Conservation (phyloP, 2,113 vertebrate genomes). For the Abramis brama region DNA sequence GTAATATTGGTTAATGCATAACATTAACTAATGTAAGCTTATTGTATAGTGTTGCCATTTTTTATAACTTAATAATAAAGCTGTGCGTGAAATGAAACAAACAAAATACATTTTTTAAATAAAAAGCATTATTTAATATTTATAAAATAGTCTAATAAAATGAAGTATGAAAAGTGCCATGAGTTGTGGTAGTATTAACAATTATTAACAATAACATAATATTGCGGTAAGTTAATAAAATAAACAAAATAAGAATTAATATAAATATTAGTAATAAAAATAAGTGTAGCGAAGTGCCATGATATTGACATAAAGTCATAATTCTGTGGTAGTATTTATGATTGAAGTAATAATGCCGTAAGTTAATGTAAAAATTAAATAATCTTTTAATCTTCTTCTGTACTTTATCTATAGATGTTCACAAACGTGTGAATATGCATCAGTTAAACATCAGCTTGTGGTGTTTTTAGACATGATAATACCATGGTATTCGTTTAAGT, state of each 20-base stretch:
- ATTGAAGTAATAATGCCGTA: no score
- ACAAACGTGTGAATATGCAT: not conserved
- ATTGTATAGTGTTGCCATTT: no score
- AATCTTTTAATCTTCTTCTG: not conserved
- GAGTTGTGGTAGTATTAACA: no score
- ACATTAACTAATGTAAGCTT: no score
- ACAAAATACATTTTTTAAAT: not conserved
- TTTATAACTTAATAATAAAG: not conserved
- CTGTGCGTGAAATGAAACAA: not conserved
- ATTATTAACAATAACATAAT: no score
- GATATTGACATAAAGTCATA: no score
- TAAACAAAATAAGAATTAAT: not conserved
- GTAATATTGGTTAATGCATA: no score
- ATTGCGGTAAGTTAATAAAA: not conserved
- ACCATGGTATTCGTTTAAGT: not conserved
- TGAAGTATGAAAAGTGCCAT: not conserved
- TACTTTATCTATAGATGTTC: not conserved
- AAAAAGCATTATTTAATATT: not conserved
- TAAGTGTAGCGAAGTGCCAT: no score
- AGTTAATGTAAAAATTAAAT: not conserved
- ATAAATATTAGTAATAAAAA: no score
- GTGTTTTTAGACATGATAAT: not conserved
- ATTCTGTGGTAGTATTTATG: no score
- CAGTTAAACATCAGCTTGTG: not conserved
- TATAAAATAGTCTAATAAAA: not conserved